Evolutionary conservation across 2,113 vertebrate genomes (phyloP), one percentile per base, ranked within the genome.

Genomic region (Corapipo altera): DNA sequence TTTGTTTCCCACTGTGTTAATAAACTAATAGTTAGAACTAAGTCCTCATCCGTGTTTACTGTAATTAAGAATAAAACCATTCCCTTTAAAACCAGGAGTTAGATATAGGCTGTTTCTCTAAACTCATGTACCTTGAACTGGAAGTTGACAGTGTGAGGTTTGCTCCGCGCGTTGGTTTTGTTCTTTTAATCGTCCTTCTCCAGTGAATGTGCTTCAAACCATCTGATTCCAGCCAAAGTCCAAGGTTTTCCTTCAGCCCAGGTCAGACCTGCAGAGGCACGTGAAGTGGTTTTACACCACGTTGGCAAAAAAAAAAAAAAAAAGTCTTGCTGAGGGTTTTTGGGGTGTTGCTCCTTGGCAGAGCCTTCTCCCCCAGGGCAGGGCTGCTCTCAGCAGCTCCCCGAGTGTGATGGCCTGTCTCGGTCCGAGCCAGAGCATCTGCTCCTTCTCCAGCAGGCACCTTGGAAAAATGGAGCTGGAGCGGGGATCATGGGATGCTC

Each of bases 1-100:
- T 89, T 91, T 79, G 94, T 88, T 96, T 96, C 96, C 84, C 70
- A 91, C 95, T 75, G 96, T 94, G 93, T 95, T 88, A 87, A 95
- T 91, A 91, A 96, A 96, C 94, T 91, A 96, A 97, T 95, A 90
- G 69, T 30, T 96, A 97, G 91, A 93, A 89, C 95, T 93, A 88
- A 92, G 95, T 96, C 73, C 85, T 93, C 93, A 94, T 96, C 66
- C 11, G 79, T 96, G 93, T 94, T 97, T 96, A 95, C 94, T 71
- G 49, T 95, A 97, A 95, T 96, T 97, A 95, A 95, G 93, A 89
- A 89, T 89, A 90, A 93, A 97, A 90, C 69, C 95, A 81, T 88
- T 86, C 74, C 88, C 95, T 79, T 91, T 92, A 55, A 54, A 95
- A 57, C 67, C 89, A 93, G 93, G 93, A 92, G 86, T 67, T 96